Base-by-base conservation (phyloP, 2,888 invertebrate species). In the Lamproptera curius region DNA sequence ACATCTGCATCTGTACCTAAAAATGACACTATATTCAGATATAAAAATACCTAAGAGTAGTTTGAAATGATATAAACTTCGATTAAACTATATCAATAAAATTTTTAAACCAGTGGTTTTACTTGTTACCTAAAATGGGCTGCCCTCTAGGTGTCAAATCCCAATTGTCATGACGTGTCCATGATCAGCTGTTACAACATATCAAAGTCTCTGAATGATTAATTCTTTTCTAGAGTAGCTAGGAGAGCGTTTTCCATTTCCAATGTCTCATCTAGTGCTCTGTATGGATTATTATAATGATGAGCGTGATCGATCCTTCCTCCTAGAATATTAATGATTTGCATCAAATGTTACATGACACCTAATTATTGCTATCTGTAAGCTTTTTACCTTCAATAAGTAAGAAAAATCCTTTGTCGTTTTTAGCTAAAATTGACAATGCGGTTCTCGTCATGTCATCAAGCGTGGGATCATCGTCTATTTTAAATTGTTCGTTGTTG, bases 251-350 rank as follows among this genome's bases (percentile, higher is more conserved):
- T 92, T 73, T 94, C 94, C 68, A 94, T 77, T 37, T 93, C 93
- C 51, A 95, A 75, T 1, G 94, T 93, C 70, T 94, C 94, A 62
- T 94, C 93, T 48, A 94, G 80, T 11, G 94, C 94, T 65, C 94
- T 86, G 67, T 91, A 93, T 4, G 94, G 93, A 67, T 93, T 94
- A 79, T 94, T 94, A 80, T 92, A 92, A 74, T 94, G 94, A 72
- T 94, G 94, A 1, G 94, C 94, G 66, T 94, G 93, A 73, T 94
- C 94, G 65, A 94, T 94, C 49, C 93, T 85, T 16, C 94, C 94
- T 61, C 94, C 94, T 94, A 46, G 39, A 13, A 41, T 15, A 11
- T 16, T n/a, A 16, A 36, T 39, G 31, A 35, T 31, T 17, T 14
- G 23, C 14, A 41, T 20, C 5, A n/a, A 28, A 9, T 2, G 16